Base-by-base conservation (phyloP, 1,140 invertebrate species). In the Varroa destructor region DNA sequence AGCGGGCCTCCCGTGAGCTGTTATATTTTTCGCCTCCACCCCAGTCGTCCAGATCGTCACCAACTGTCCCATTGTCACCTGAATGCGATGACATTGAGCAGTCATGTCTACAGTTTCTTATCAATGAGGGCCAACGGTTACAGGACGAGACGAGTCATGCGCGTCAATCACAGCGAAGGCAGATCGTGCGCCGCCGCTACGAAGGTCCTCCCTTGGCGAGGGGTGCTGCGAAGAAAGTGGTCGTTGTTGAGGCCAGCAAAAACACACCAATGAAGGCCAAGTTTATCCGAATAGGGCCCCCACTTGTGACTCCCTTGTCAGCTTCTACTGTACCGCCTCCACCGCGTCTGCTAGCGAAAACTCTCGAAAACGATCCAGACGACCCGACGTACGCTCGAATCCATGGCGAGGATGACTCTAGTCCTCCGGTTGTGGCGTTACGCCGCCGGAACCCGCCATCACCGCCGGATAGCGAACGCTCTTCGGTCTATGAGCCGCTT, bases 401-500 rank as follows among this genome's bases (percentile, higher is more conserved):
- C 61, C 61, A 14, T 37, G 61, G 61, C 40, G 61, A 67, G 36
- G 14, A 12, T 46, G 12, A 14, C 2, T 67, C 61, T 46, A 25
- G 12, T 67, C 40, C 12, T 36, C 37, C 61, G 40, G 40, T 36
- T n/a, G 12, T 37, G 3, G 14, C 40, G 12, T 25, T 67, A 2
- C 12, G 61, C 12, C 61, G 40, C 61, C 61, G 61, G 61, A 37
- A 67, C 14, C 61, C 61, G 12, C 61, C 61, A 10, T 67, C 61
- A 14, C 10, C 61, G 37, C 61, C 61, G 61, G 61, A n/a, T 5
- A 67, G 61, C 46, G 61, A 67, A 8, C 61, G 61, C 12, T 37
- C 61, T 12, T 40, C 61, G 40, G 61, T 67, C 46, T 67, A 67
- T 46, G 61, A 67, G 46, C 61, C 61, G 61, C 61, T 67, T 67